These are phyloP conservation scores for Dipodomys spectabilis DNA, from an alignment of 2,113 vertebrate species.

Conservation along the genomic window DNA sequence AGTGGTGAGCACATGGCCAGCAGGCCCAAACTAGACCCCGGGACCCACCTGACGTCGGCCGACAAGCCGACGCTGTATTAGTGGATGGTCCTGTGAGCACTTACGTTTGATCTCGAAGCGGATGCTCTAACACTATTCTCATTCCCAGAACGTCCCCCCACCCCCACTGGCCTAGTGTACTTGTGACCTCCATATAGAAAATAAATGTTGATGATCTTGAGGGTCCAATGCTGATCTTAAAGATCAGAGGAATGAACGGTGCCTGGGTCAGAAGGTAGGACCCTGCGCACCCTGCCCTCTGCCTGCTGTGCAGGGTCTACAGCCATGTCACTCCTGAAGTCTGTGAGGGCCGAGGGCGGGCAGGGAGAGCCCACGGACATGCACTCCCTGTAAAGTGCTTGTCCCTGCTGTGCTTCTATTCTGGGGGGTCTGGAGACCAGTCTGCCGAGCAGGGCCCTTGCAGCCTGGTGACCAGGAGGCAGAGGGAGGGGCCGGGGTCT, in stretches of 20 bases:
- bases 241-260: background rate
- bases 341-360: too few relatives aligned
- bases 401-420: rapidly evolving
- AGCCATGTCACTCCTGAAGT: too few relatives aligned
- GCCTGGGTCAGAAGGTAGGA: background rate
- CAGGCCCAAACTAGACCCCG: too few relatives aligned
- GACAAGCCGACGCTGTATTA: too few relatives aligned
- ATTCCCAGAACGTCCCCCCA: background rate
- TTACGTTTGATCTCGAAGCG: background rate
- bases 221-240: background rate
- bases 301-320: too few relatives aligned
- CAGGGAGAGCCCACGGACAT: too few relatives aligned
- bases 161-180: background rate
- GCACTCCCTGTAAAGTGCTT: background rate
- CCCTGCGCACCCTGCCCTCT: too few relatives aligned
- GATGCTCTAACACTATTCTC: background rate
- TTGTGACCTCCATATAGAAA: background rate
- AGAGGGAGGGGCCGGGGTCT: too few relatives aligned
- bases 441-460: too few relatives aligned
- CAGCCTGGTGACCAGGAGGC: too few relatives aligned
- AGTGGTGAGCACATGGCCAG: too few relatives aligned
- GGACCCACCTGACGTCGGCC: too few relatives aligned
- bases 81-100: background rate
- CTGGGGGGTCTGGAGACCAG: background rate
- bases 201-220: background rate